Evolutionary conservation across 2,888 invertebrate species (phyloP), one percentile per base, ranked within the genome.

Genomic region (Fabriciana adippe): DNA sequence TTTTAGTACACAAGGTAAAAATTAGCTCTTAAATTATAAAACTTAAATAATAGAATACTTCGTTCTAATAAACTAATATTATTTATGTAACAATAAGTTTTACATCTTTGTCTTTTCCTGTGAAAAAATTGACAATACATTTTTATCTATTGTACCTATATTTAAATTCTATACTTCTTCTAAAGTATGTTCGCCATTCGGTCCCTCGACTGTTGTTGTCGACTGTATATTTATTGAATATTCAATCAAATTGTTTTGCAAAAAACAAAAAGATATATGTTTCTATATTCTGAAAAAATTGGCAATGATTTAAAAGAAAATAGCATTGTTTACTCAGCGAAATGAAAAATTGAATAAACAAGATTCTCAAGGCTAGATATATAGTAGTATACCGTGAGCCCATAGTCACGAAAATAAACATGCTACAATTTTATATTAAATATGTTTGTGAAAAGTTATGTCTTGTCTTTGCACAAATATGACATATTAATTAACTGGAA

Each of bases 391-490:
- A 14, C 66, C 62, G 55, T 62, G 55, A 67, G 53, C 57, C 57
- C 63, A 67, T 47, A 63, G 67, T 57, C 67, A 67, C 26, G 6
- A 31, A 35, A 51, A 51, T 64, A 59, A 59, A 57, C 64, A 64
- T 57, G 16, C 31, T n/a, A 16, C 21, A 65, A 60, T 74, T 73
- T 75, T 72, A 71, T 72, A 71, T 72, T 68, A 71, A 68, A 73
- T 72, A 65, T 70, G 62, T 64, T 67, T 11, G 2, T 41, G 8
- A 11, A 41, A 11, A 41, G 4, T 11, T 41, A 41, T 11, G 11
- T 41, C 3, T 35, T 35, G 14, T 15, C 8, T 51, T 51, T 41
- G 35, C 35, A 2, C 11, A 41, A 41, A 41, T 41, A 8, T 41
- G 8, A 41, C 35, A 41, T 41, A 41, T 8, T 41, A 41, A 41